Evolutionary conservation across 2,888 invertebrate genomes (phyloP).

Genomic region (Microdon myrmicae): DNA sequence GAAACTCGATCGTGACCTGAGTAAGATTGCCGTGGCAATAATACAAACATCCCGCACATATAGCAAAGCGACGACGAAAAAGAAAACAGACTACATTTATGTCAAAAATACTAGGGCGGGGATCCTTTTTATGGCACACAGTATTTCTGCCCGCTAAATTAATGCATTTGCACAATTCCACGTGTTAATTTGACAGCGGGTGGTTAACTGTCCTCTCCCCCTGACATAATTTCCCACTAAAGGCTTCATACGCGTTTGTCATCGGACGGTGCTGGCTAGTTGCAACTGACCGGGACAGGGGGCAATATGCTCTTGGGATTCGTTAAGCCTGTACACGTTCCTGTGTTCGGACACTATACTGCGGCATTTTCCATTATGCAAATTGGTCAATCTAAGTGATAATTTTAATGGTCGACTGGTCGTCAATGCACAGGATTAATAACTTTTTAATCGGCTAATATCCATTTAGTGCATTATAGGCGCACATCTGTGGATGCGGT

Average conservation of each 20-base stretch:
- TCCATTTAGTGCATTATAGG: slow-evolving; percentile 26
- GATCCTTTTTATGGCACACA: no score
- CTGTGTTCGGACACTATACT: no score
- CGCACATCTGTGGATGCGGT: not conserved
- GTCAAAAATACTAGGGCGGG: slow-evolving; percentile 13
- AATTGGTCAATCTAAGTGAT: slow-evolving; percentile 49
- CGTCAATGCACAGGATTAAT: slow-evolving; percentile 45
- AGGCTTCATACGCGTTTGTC: no score
- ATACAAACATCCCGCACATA: slow-evolving; percentile 41
- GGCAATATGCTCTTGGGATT: slow-evolving; percentile 5
- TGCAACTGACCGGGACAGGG: no score
- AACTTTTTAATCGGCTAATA: slow-evolving; percentile 40
- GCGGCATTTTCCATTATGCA: slow-evolving; percentile 45
- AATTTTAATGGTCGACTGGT: slow-evolving; percentile 49
- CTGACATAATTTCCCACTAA: slow-evolving; percentile 29
- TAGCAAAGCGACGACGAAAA: not conserved
- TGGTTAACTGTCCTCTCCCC: slow-evolving; percentile 20
- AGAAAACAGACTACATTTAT: not conserved
- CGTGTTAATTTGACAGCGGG: slow-evolving; percentile 37
- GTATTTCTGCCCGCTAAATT: no score
- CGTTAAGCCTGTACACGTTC: slow-evolving; percentile 34
- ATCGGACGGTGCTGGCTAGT: no score
- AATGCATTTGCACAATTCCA: slow-evolving; percentile 40
- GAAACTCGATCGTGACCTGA: not conserved
- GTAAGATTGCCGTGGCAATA: slow-evolving; percentile 34